Evolutionary conservation across 2,113 vertebrate genomes (phyloP).

Genomic region (Crotalus horridus): DNA sequence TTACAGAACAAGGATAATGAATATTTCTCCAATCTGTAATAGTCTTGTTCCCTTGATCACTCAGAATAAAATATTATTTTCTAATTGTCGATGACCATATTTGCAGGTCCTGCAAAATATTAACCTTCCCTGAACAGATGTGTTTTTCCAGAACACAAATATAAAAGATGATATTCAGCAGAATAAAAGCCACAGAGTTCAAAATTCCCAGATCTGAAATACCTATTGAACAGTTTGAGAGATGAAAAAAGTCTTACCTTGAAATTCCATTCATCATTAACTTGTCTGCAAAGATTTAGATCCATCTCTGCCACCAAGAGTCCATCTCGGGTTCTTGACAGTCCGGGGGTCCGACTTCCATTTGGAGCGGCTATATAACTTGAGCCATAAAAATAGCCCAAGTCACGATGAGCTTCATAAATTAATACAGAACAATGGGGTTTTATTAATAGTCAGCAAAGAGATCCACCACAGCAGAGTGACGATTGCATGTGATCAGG

Average conservation of each 20-base stretch:
- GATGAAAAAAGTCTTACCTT: constrained; percentile 72
- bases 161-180: background rate
- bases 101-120: background rate
- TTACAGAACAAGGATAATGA: background rate
- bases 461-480: background rate
- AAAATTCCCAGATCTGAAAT: background rate
- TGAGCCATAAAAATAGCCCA: constrained; percentile 94
- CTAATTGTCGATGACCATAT: background rate
- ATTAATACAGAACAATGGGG: background rate
- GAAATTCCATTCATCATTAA: constrained; percentile 91
- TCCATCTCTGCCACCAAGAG: constrained; percentile 87
- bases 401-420: constrained; percentile 82
- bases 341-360: constrained; percentile 85
- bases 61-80: background rate
- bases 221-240: background rate
- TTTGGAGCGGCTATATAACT: constrained; percentile 90
- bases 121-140: background rate
- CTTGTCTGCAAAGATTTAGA: constrained; percentile 90
- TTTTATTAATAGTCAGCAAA: background rate
- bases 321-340: constrained; percentile 84
- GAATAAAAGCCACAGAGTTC: accelerated
- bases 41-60: background rate
- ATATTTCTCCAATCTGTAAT: background rate
- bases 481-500: background rate
- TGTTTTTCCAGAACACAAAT: background rate